Base-by-base conservation (phyloP, 1,140 invertebrate genomes). In the Hycleus phaleratus region DNA sequence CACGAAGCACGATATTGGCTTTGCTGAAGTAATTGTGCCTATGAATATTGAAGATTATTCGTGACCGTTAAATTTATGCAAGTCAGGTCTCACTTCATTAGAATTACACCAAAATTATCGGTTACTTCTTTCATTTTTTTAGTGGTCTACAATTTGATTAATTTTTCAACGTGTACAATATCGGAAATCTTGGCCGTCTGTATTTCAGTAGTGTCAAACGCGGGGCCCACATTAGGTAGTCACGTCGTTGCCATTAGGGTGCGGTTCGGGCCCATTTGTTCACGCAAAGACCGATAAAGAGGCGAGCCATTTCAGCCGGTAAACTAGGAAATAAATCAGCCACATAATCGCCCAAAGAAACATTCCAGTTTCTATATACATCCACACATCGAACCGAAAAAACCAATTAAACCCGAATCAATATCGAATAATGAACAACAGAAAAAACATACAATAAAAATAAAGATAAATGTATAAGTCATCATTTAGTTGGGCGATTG, bases 301-400 rank as follows among this genome's bases (percentile, higher is more conserved):
- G 51, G 56, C 56, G 57, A 59, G 52, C 40, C 59, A 61, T 64
- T 64, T 61, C 59, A 64, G 56, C 50, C 56, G 56, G 59, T 47
- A 61, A 64, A 64, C 62, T 61, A 59, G 62, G 49, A 64, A 61
- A 64, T 64, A 64, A 61, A 64, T 64, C 62, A 64, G 48, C 49
- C 45, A 32, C 40, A 46, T 48, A 61, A 47, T 52, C 49, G 61
- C 43, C 45, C 46, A 63, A 7, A 32, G 32, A 32, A 32, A 52
- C 32, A 32, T 32, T 32, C 32, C 32, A 32, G 32, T 32, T 32
- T 32, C 32, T 32, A 5, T 32, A 4, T 32, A 32, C 32, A 32
- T 32, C 32, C 32, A 32, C 32, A 32, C 32, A 32, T 3, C 7
- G 4, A 32, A 32, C 32, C 32, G 4, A 32, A 32, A 32, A 32